Evolutionary conservation across 2,888 invertebrate genomes (phyloP), one percentile per base, ranked within the genome.

Genomic region (Linyphia triangularis): DNA sequence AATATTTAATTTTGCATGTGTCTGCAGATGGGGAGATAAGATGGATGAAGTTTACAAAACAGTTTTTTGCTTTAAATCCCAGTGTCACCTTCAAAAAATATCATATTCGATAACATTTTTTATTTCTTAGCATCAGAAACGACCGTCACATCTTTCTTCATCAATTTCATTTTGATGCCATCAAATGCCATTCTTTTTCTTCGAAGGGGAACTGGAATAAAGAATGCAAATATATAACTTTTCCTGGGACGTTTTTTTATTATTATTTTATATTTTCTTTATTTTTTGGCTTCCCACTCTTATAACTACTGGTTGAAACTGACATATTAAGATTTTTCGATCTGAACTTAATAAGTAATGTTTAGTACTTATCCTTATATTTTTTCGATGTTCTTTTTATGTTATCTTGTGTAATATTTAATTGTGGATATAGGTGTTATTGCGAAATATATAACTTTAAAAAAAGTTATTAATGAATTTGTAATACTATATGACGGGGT

Each of bases 1-100:
- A n/a, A 51, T 51, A 72, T 72, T 72, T 73, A 59, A 73, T 73
- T 73, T 73, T 73, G 73, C 57, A 73, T 33, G 73, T 5, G n/a
- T n/a, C 63, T 59, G 28, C 10, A 10, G 19, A n/a, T 1, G 22
- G 16, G 16, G n/a, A 51, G n/a, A 51, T 51, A 51, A n/a, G 33
- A 51, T 13, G n/a, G 51, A 51, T 51, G 51, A 1, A 0, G 51
- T n/a, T n/a, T n/a, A 51, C 16, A 7, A 51, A 51, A 13, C 51
- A 51, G 16, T 2, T 51, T 51, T 51, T 51, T 51, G 51, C 16
- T n/a, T 51, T 43, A 43, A 43, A 43, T 26, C 22, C 10, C 5
- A 16, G 16, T 26, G 13, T 28, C 30, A 43, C 28, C n/a, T 16
- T 30, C 30, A 28, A 70, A 70, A 70, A 51, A 28, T 9, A 43